phyloP scores from a whole-genome alignment of 1,140 invertebrate species.

The Tribolium madens region DNA sequence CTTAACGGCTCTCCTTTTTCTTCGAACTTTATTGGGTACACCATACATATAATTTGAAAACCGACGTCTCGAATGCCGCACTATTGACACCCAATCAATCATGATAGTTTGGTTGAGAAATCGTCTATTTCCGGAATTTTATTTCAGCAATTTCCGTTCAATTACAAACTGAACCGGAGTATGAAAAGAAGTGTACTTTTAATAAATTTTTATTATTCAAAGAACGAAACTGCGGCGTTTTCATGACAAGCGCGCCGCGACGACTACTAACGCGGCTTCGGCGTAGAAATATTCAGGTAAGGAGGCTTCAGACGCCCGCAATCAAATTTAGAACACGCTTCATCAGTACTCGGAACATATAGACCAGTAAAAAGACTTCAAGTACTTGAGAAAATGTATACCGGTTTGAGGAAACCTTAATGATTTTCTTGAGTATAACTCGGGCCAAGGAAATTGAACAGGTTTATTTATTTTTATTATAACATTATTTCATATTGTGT shows the following conservation, averaged over 20 bases:
- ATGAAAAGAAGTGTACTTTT: not conserved
- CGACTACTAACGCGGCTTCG: conserved; percentile 42
- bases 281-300: conserved; percentile 43
- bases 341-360: conserved; percentile 34
- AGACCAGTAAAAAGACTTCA: not conserved
- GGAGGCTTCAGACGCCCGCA: conserved; percentile 41
- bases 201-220: conserved; percentile 1
- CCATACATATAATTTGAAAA: conserved; percentile 80
- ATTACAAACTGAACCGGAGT: not conserved
- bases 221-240: conserved; percentile 31
- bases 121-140: not conserved
- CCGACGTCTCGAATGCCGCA: conserved; percentile 76
- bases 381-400: not conserved
- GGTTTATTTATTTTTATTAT: no score
- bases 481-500: no score
- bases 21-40: conserved; percentile 74
- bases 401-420: not conserved
- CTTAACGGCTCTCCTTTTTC: conserved; percentile 4
- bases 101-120: conserved; percentile 64
- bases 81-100: conserved; percentile 86
- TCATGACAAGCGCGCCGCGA: conserved; percentile 42
- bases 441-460: not conserved
- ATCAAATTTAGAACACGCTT: conserved; percentile 52
- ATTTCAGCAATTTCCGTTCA: not conserved
- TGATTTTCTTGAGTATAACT: not conserved